Evolutionary conservation across 2,888 invertebrate species (phyloP).

Genomic region (Epinotia bilunana): DNA sequence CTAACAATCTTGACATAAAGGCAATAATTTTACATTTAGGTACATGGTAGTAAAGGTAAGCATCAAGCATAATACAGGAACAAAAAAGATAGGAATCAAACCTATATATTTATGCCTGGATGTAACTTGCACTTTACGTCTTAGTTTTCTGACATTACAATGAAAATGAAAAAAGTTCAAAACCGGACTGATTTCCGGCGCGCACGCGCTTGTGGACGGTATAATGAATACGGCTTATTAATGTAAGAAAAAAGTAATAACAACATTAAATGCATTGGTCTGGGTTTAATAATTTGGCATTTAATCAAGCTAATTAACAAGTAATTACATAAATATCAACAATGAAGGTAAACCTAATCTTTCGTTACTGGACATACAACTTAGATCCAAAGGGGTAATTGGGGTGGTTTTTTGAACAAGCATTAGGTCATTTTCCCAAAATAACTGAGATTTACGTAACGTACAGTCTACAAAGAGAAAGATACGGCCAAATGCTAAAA

Average conservation of each 20-base stretch:
- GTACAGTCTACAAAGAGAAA: no score
- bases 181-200: constrained; percentile 69
- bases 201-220: constrained; percentile 46
- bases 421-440: no score
- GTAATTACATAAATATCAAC: not conserved
- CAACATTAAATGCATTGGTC: not conserved
- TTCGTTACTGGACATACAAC: not conserved
- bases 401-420: no score
- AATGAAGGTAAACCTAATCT: not conserved
- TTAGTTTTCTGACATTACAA: constrained; percentile 24
- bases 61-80: not conserved
- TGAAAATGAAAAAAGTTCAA: constrained; percentile 39
- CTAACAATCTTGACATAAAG: no score
- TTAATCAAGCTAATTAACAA: not conserved
- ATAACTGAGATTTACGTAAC: no score
- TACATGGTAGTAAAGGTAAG: no score
- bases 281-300: not conserved
- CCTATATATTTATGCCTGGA: not conserved
- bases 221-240: constrained; percentile 48
- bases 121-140: not conserved
- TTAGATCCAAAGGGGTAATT: no score
- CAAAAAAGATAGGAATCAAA: not conserved
- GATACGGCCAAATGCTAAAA: no score
- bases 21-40: no score
- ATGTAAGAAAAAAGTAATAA: not conserved